phyloP scores from a whole-genome alignment of 2,113 vertebrate species.

The Holacanthus passer region DNA sequence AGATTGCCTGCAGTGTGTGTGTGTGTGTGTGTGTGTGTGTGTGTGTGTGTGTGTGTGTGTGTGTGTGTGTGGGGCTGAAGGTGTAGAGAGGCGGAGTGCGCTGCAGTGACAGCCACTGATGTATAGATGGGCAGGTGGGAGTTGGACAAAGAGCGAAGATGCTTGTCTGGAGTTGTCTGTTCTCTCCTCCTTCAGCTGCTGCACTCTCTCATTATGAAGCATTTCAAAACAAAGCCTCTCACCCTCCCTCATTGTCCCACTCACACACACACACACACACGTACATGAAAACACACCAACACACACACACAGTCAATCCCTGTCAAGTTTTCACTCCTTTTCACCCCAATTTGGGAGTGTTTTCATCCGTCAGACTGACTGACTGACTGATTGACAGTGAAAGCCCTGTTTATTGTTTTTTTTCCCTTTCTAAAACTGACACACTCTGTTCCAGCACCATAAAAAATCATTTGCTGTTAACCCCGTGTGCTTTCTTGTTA shows the following conservation, averaged over 20 bases:
- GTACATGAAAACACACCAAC: not conserved
- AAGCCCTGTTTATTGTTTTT: constrained; percentile 9
- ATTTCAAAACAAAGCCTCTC: constrained; percentile 56
- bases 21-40: constrained; percentile 8
- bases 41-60: constrained; percentile 19
- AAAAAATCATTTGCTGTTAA: constrained; percentile 31
- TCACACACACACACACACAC: constrained; percentile 4
- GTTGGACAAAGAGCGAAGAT: constrained; percentile 48
- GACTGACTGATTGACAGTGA: constrained; percentile 45
- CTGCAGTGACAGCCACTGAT: constrained; percentile 62
- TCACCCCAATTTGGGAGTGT: not conserved
- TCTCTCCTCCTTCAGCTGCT: constrained; percentile 55
- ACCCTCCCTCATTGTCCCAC: constrained; percentile 24
- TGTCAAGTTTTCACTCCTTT: constrained; percentile 40
- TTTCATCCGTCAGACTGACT: constrained; percentile 19
- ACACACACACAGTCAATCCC: constrained; percentile 22
- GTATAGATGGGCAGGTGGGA: constrained; percentile 68
- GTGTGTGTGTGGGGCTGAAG: not conserved
- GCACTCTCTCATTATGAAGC: constrained; percentile 48
- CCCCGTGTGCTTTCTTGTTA: constrained; percentile 10
- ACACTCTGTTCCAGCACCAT: constrained; percentile 35
- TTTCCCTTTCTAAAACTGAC: constrained; percentile 29
- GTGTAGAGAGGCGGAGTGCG: constrained; percentile 35
- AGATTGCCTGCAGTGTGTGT: constrained; percentile 1
- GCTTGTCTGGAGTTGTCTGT: constrained; percentile 45